Percentiles rank a stretch among this genome's conserved stretches.
Conservation (phyloP, 2,888 invertebrate genomes). For the Hoplodrina blanda region DNA sequence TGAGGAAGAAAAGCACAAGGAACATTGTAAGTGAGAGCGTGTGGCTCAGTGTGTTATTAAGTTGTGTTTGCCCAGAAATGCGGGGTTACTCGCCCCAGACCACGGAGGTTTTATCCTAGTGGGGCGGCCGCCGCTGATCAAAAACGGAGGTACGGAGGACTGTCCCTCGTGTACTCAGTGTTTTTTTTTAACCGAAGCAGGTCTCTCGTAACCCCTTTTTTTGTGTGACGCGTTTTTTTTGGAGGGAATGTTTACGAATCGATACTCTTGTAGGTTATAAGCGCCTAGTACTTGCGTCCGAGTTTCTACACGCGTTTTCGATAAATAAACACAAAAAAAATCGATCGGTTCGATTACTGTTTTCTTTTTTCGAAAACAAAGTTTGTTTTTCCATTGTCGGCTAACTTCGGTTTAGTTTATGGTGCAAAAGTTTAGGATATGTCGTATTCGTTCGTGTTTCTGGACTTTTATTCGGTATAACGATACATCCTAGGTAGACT, state of each 20-base stretch:
- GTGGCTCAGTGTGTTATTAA: constrained; percentile 82
- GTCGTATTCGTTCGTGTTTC: constrained; percentile 13
- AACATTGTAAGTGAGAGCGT: constrained; percentile 89
- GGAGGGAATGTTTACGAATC: constrained; percentile 87
- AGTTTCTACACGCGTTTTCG: constrained; percentile 66
- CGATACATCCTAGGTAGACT: background rate
- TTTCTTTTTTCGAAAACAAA: constrained; percentile 49
- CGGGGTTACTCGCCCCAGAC: constrained; percentile 84
- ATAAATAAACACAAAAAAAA: constrained; percentile 65
- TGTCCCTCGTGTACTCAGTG: constrained; percentile 87
- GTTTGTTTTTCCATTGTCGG: constrained; percentile 52
- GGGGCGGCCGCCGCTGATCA: constrained; percentile 86
- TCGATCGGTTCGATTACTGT: constrained; percentile 37
- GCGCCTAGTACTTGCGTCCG: constrained; percentile 72
- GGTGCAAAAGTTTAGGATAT: constrained; percentile 35
- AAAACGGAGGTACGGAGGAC: constrained; percentile 88
- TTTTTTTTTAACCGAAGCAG: constrained; percentile 84
- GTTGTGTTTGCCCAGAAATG: constrained; percentile 85
- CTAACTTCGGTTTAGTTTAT: constrained; percentile 42
- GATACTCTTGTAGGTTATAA: constrained; percentile 84
- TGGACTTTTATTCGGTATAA: background rate
- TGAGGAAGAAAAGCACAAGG: constrained; percentile 90
- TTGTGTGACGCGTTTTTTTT: constrained; percentile 82
- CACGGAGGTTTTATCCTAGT: constrained; percentile 81
- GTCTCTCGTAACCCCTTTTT: constrained; percentile 87